Evolutionary conservation across 1,140 invertebrate species (phyloP), one percentile per base, ranked within the genome.

Genomic region (Pentalonia nigronervosa): DNA sequence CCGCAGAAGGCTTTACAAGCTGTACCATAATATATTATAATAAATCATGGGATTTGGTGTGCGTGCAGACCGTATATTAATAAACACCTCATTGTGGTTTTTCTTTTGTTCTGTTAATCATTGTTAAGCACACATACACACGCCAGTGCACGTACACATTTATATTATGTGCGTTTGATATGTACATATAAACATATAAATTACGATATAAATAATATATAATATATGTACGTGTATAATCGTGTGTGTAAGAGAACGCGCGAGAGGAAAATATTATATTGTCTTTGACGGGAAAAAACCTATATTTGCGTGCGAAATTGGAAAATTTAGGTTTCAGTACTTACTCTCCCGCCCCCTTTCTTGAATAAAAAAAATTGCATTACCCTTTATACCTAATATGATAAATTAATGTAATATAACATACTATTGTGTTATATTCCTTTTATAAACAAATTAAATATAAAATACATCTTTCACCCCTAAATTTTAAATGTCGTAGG

Each of bases 51-150:
- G 56, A 60, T 53, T 53, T 56, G 50, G 88, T 89, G 87, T 89
- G 48, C 25, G 25, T 14, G 25, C 25, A 30, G 53, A 20, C 60
- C 60, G 36, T 90, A n/a, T 90, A 90, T 90, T 90, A 90, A 90
- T 90, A 90, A 90, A 90, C 56, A 90, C 89, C 89, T 90, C 89
- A 67, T 67, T 90, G 89, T 90, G 60, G 89, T 90, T 90, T 45
- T 90, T 67, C 53, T 45, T 30, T 90, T 90, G 89, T 90, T 45
- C 56, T 30, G 89, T 90, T 90, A 21, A 90, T 90, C 89, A 67
- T 45, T 60, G 89, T 45, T 67, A 90, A 45, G 45, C 89, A 30
- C 53, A 67, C 50, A 56, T 36, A 76, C 60, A 76, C 30, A 14
- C 30, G n/a, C 60, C 30, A 30, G 0, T 17, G 8, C 60, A 76